phyloP scores from a whole-genome alignment of 2,888 invertebrate genomes.

The Torymus texanus region DNA sequence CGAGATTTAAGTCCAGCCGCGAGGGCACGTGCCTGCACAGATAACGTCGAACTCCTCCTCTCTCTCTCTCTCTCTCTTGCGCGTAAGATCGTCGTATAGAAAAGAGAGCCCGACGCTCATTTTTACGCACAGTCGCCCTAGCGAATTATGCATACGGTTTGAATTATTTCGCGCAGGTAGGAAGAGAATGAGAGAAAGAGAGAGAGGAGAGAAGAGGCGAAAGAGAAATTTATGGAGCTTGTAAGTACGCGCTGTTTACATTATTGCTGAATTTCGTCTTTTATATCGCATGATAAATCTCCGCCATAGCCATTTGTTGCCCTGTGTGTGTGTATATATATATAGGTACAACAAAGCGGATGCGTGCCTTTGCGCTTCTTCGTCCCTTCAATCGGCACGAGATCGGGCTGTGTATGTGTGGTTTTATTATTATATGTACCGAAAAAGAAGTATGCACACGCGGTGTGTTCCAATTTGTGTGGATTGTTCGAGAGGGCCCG shows the following conservation, averaged over 20 bases:
- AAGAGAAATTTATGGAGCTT: constrained; percentile 49
- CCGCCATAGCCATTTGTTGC: constrained; percentile 3
- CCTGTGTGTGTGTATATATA: not conserved
- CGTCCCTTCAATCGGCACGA: not conserved
- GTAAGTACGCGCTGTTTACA: constrained; percentile 52
- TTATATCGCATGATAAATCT: constrained; percentile 48
- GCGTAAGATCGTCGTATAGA: not conserved
- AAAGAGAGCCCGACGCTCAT: constrained; percentile 18
- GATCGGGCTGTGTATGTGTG: too few species aligned
- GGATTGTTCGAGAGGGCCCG: too few species aligned
- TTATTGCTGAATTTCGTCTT: constrained; percentile 54
- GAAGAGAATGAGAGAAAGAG: not conserved
- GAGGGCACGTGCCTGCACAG: constrained; percentile 52
- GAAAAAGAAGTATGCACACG: too few species aligned
- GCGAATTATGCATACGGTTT: constrained; percentile 50
- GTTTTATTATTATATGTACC: too few species aligned
- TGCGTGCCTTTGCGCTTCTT: not conserved
- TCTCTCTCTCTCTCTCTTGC: not conserved
- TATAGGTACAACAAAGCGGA: constrained; percentile 15
- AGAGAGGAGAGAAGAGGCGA: not conserved
- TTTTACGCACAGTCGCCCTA: constrained; percentile 23
- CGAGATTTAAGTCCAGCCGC: constrained; percentile 68
- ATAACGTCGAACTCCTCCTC: constrained; percentile 61
- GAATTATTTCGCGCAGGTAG: constrained; percentile 36
- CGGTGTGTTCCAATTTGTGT: too few species aligned